Base-by-base conservation (phyloP, 1,140 invertebrate genomes). In the Trichonephila clavata region DNA sequence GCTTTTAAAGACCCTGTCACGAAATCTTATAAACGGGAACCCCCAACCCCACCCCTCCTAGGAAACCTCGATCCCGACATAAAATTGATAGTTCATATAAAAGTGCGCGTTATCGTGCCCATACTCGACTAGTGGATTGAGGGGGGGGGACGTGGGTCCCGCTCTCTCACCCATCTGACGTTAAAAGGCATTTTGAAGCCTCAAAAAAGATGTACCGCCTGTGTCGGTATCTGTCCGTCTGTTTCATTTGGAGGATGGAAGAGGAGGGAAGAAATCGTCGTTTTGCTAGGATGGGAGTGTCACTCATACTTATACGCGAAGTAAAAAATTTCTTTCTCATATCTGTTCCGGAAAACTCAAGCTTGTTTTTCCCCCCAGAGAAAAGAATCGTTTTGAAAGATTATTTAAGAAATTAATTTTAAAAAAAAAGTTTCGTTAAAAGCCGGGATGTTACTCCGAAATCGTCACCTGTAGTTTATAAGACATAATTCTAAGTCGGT, bases 1-100 rank as follows among this genome's bases (percentile, higher is more conserved):
- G 63, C 91, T 86, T 83, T 86, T 71, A 92, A 92, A 77, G 91
- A 60, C 43, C 61, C 83, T 92, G 91, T 92, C 91, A 92, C 81
- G 91, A 92, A 92, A 92, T 92, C 91, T 92, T 92, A 92, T 92
- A 92, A 92, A 92, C 81, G 91, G 32, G n/a, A 27, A 14, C n/a
- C 8, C 91, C 24, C 5, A 7, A 13, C 24, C 50, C 68, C 24
- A 24, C 14, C 50, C 10, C 32, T 32, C 39, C 59, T 13, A n/a
- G 6, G 14, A 43, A 39, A 6, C 24, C 24, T 59, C 81, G 43
- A 83, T 50, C 90, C 24, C 84, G 90, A 84, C 83, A 92, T 92
- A 92, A 92, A 92, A 92, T 92, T 92, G 91, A 92, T 92, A 92
- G 81, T 86, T 92, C 83, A 86, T 92, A 86, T 86, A 50, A 92